Base-by-base conservation (phyloP, 2,888 invertebrate genomes). In the Keiferia lycopersicella region DNA sequence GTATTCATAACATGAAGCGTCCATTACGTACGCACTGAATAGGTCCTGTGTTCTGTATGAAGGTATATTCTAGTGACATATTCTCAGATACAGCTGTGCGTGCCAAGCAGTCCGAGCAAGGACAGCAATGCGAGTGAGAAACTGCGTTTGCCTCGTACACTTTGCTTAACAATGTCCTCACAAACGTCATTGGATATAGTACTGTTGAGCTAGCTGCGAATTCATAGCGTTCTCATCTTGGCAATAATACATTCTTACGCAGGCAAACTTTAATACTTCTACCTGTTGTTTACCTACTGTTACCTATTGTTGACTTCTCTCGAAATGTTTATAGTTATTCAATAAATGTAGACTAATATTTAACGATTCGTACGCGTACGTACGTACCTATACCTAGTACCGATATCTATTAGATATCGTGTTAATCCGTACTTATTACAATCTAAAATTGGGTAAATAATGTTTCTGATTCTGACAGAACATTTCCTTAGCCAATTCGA, bases 1-100 rank as follows among this genome's bases (percentile, higher is more conserved):
- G 80, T 89, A 89, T 90, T 87, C 90, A 87, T 77, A 76, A 76
- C 90, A 87, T 77, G 77, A 76, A 69, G 72, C 83, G 82, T 84
- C 73, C 77, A 34, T 34, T 34, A 34, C 34, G 78, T 78, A 56
- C 56, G 56, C 34, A 56, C 56, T 56, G 26, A 14, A 50, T 45
- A 20, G 20, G 20, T 50, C 20, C 14, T 56, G 30, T 14, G 78
- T 73, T 78, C 74, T 76, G 78, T 81, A 78, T 73, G 74, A 79
- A 80, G 79, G 75, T 76, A 63, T 64, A 64, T 64, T 79, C 78
- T 80, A 82, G 80, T 82, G 80, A 84, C 82, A 83, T 79, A 79
- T 80, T 77, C 79, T 79, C 69, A 71, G 74, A 78, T 74, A 82
- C 76, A 76, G 79, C 76, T 78, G 71, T 79, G 82, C 83, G 80